phyloP scores from a whole-genome alignment of 2,113 vertebrate species.

The Synodontis membranacea region DNA sequence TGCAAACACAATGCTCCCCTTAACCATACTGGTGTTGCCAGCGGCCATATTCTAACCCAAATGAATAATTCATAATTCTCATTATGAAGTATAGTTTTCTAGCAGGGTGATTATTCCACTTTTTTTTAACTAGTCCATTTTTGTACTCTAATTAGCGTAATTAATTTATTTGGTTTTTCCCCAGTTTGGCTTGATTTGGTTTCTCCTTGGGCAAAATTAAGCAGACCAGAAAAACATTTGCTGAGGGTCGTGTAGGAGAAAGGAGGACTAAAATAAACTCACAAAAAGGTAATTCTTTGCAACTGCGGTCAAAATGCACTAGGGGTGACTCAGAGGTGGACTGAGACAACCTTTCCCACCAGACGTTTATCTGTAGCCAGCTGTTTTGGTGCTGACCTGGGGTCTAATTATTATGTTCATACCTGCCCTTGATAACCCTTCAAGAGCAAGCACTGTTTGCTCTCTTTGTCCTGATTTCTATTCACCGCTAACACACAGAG shows the following conservation, averaged over 20 bases:
- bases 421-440: constrained; percentile 12
- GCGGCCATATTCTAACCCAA: neutral
- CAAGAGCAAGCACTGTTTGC: neutral
- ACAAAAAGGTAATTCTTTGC: neutral
- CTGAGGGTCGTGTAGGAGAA: neutral
- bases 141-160: neutral
- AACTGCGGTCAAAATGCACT: neutral
- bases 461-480: neutral
- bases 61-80: neutral
- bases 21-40: neutral
- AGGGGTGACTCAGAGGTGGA: neutral
- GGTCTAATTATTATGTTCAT: neutral
- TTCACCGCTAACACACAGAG: neutral
- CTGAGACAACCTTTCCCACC: neutral
- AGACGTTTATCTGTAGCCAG: neutral
- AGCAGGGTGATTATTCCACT: neutral
- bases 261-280: neutral
- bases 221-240: neutral
- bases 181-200: neutral
- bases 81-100: neutral
- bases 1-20: neutral
- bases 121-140: neutral
- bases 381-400: neutral
- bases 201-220: neutral
- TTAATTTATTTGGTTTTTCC: neutral